Conservation (phyloP, 2,113 vertebrate genomes). For the Hemichromis elongatus region DNA sequence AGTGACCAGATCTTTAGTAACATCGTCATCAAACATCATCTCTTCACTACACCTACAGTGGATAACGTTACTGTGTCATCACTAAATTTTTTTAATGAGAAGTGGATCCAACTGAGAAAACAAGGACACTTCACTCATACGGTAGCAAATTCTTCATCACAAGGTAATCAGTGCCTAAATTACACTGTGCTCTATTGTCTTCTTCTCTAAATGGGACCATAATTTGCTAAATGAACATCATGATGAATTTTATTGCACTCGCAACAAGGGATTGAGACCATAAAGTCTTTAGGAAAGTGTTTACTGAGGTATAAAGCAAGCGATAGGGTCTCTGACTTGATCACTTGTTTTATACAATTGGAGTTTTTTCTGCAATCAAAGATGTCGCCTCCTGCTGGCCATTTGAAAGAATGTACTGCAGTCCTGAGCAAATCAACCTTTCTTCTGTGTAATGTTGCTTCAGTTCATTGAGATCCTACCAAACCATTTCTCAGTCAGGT, state of each 20-base stretch:
- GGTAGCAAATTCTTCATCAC: neutral
- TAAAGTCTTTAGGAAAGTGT: neutral
- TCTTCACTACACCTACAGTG: neutral
- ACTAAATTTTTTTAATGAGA: neutral
- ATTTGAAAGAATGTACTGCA: neutral
- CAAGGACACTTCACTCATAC: neutral
- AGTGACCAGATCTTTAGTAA: rapidly evolving
- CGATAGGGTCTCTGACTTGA: rapidly evolving
- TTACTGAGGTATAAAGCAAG: neutral
- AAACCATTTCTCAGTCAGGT: neutral
- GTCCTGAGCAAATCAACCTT: neutral
- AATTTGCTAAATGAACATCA: neutral
- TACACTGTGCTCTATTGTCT: neutral
- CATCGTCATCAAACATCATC: neutral
- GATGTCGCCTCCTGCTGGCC: neutral
- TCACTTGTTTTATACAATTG: neutral
- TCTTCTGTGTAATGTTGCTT: neutral
- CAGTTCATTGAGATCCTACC: neutral
- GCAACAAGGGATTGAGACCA: neutral
- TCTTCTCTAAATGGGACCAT: neutral
- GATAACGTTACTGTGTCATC: neutral
- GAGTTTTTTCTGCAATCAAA: neutral
- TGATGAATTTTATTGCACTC: neutral
- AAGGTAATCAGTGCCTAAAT: neutral
- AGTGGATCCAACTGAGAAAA: neutral